Evolutionary conservation across 2,113 vertebrate species (phyloP).

Genomic region (Entomyzon cyanotis): DNA sequence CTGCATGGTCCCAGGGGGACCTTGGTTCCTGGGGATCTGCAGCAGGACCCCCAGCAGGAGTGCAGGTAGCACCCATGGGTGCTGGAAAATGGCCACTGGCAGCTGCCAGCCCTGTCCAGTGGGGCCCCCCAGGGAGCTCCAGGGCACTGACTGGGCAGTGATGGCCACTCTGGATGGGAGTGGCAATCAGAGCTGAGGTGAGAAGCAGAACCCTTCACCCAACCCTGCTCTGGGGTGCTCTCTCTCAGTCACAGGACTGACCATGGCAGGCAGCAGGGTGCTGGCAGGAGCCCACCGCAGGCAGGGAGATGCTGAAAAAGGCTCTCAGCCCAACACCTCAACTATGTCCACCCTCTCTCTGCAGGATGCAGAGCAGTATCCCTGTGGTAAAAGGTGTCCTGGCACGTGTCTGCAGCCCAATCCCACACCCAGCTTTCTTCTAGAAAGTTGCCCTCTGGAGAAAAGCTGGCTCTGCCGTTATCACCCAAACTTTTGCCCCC

Average conservation of each 20-base stretch:
- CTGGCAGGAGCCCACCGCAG: accelerated
- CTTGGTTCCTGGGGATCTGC: not conserved
- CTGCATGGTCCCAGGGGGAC: not conserved
- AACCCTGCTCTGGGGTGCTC: not conserved
- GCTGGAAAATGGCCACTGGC: not conserved
- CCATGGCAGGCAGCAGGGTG: not conserved
- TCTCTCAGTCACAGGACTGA: not conserved
- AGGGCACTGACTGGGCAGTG: not conserved
- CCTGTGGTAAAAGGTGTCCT: not conserved
- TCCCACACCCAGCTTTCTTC: not conserved
- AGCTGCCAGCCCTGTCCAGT: not conserved
- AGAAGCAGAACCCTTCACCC: not conserved
- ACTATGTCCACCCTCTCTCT: not conserved
- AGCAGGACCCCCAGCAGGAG: not conserved
- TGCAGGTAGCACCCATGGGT: not conserved
- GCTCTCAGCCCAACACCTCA: accelerated
- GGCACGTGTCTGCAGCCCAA: not conserved
- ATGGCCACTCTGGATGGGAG: not conserved
- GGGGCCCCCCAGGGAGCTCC: not conserved
- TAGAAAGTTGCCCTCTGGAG: not conserved
- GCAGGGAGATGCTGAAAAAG: not conserved
- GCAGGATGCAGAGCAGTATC: not conserved
- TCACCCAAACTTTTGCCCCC: accelerated
- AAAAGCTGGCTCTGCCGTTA: not conserved
- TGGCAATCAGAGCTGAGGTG: accelerated